Conservation (phyloP, 2,113 vertebrate genomes). For the Tichodroma muraria region DNA sequence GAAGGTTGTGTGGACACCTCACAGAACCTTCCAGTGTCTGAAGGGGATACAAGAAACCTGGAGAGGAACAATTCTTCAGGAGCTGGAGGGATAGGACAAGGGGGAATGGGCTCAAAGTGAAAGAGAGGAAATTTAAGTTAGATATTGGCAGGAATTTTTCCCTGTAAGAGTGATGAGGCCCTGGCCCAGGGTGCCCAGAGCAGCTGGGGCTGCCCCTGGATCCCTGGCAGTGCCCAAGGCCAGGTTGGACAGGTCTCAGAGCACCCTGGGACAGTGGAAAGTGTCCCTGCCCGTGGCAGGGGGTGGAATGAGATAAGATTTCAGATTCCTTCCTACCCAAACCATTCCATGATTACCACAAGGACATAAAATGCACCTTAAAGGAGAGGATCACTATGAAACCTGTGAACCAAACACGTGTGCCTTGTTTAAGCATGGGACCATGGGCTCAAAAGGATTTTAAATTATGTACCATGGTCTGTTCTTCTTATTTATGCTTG, state of each 20-base stretch:
- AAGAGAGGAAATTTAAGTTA: background rate
- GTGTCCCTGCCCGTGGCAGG: background rate
- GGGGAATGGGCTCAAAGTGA: background rate
- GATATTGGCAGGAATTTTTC: no score
- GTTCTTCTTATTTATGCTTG: background rate
- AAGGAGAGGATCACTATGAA: background rate
- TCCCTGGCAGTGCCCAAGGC: fast-evolving
- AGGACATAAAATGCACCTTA: background rate
- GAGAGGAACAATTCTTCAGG: background rate
- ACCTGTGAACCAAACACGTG: fast-evolving
- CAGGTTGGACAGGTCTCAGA: background rate
- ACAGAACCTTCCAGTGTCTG: background rate
- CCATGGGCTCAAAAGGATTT: background rate
- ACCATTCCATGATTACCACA: background rate
- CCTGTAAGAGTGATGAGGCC: no score
- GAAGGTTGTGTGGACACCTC: background rate
- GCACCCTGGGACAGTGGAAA: background rate
- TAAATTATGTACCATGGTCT: background rate
- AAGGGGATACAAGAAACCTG: background rate
- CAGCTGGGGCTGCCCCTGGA: background rate
- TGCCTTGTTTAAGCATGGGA: background rate
- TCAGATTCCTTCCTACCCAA: background rate
- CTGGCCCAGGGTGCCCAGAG: background rate
- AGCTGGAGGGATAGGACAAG: background rate
- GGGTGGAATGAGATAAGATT: background rate